A percentile compares a stretch with the other conserved stretches of the same genome.
Evolutionary conservation across 2,888 invertebrate species (phyloP).

Genomic region (Eilema caniola): DNA sequence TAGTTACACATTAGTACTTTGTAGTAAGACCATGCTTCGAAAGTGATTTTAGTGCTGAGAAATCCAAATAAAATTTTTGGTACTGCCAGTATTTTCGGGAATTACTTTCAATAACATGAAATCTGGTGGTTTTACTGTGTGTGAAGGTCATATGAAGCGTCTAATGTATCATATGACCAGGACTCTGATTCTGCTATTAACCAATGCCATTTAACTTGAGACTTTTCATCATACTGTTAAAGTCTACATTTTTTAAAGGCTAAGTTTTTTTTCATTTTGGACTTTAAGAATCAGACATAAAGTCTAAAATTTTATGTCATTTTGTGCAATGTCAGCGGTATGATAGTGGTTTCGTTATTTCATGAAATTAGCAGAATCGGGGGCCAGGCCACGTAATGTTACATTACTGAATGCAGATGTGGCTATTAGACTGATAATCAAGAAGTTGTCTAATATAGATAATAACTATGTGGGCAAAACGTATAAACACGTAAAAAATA

Average conservation of each 20-base stretch:
- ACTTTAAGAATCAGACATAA: too few relatives aligned
- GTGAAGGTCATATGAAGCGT: neutral
- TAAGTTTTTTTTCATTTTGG: too few relatives aligned
- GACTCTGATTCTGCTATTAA: too few relatives aligned
- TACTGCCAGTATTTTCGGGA: neutral
- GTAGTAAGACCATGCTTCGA: neutral
- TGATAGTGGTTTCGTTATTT: too few relatives aligned
- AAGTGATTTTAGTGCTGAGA: neutral
- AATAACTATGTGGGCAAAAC: neutral
- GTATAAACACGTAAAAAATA: slow-evolving; percentile 2
- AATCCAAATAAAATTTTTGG: neutral
- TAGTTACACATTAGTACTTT: too few relatives aligned
- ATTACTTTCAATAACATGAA: neutral
- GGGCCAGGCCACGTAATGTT: neutral
- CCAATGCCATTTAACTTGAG: too few relatives aligned
- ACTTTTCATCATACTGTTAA: too few relatives aligned
- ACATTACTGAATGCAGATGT: neutral
- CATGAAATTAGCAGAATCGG: too few relatives aligned
- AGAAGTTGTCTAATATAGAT: slow-evolving; percentile 2
- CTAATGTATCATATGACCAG: slow-evolving; percentile 4
- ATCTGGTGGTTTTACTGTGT: neutral
- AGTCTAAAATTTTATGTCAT: too few relatives aligned
- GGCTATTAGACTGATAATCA: neutral
- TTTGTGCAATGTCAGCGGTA: too few relatives aligned
- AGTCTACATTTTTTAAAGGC: too few relatives aligned